Conservation (phyloP, 2,113 vertebrate genomes). For the Perognathus longimembris region DNA sequence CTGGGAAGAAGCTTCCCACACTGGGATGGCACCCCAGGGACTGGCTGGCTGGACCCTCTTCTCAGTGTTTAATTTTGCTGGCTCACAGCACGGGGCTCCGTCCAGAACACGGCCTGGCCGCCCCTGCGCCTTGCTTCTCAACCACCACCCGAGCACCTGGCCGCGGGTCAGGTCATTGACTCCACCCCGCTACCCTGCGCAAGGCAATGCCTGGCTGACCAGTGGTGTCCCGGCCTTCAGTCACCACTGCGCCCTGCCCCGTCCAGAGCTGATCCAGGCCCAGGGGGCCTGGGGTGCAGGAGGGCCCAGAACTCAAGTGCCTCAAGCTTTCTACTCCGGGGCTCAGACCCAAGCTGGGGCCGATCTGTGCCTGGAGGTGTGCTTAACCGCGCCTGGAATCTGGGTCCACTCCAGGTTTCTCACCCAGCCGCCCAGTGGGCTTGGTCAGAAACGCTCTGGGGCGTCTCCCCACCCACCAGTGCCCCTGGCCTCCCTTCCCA, state of each 20-base stretch:
- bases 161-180: background rate
- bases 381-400: background rate
- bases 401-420: background rate
- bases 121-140: background rate
- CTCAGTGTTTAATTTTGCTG: background rate
- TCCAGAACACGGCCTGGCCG: background rate
- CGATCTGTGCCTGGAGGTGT: fast-evolving
- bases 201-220: background rate
- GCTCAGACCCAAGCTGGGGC: background rate
- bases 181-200: too few species aligned
- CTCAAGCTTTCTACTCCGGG: background rate
- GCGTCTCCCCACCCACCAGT: too few species aligned
- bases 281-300: background rate
- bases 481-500: background rate
- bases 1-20: background rate
- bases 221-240: too few species aligned
- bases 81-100: background rate
- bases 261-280: background rate
- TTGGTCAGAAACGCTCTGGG: too few species aligned
- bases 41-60: background rate
- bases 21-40: fast-evolving
- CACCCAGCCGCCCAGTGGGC: background rate
- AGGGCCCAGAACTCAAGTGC: background rate
- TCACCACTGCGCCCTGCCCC: too few species aligned
- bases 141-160: background rate